A percentile compares a stretch with the other conserved stretches of the same genome.
Evolutionary conservation across 2,797 vertebrate genomes (phyloP).

Genomic region (Melanogrammus aeglefinus): DNA sequence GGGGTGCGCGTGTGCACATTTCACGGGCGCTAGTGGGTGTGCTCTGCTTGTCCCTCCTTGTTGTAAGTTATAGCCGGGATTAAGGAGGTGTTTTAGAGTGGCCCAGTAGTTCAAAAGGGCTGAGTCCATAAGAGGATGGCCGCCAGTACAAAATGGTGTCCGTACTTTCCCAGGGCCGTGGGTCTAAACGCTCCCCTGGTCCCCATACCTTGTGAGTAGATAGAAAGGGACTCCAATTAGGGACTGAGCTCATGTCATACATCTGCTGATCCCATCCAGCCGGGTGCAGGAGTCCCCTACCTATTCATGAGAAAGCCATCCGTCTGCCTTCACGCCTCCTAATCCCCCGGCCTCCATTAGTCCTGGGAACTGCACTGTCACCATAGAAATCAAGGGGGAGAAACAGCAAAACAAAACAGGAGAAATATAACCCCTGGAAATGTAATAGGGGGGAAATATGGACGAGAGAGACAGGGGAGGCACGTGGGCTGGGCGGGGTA

Average conservation of each 20-base stretch:
- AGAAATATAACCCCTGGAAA: conserved; percentile 40
- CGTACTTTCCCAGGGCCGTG: neutral
- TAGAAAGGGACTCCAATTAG: conserved; percentile 65
- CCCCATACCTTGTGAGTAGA: conserved; percentile 40
- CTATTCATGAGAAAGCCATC: conserved; percentile 80
- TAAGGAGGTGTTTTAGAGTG: conserved; percentile 32
- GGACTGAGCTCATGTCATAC: conserved; percentile 64
- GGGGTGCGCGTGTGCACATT: no score
- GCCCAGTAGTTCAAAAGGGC: conserved; percentile 30
- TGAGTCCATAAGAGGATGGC: conserved; percentile 23
- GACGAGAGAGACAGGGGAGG: conserved; percentile 44
- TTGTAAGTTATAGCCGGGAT: conserved; percentile 30
- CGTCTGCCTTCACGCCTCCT: conserved; percentile 72
- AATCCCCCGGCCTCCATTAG: conserved; percentile 76
- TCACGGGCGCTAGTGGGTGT: neutral
- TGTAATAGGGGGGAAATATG: conserved; percentile 26
- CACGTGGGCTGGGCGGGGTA: conserved; percentile 41
- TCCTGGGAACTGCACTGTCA: conserved; percentile 74
- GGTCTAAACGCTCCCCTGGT: conserved; percentile 34
- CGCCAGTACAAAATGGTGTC: conserved; percentile 25
- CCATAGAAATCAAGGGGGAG: conserved; percentile 75
- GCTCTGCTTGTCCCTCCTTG: neutral
- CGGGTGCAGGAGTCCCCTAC: conserved; percentile 75
- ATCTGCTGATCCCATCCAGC: conserved; percentile 75
- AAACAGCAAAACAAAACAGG: conserved; percentile 79